phyloP scores from a whole-genome alignment of 2,888 invertebrate species.

The Calameuta idolon region DNA sequence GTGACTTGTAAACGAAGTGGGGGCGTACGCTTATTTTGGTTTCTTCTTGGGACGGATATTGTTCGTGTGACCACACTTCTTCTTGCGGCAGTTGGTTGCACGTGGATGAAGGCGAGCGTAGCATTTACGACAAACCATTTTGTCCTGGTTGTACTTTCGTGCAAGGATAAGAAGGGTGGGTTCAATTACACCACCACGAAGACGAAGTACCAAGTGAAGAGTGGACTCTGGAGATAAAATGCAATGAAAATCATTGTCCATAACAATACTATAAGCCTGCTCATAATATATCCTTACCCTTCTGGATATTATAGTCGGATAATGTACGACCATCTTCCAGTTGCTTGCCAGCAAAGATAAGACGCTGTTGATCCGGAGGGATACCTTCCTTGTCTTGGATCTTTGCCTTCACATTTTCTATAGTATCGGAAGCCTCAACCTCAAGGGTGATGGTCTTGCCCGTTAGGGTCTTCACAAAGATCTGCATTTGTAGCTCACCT shows the following conservation, averaged over 20 bases:
- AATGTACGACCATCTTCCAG: conserved; percentile 93
- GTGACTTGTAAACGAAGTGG: conserved; percentile 11
- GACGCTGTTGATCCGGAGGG: conserved; percentile 89
- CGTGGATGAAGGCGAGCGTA: conserved; percentile 99
- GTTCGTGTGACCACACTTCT: conserved; percentile 99
- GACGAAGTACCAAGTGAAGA: conserved; percentile 91
- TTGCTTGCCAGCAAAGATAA: conserved; percentile 95
- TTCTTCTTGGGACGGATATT: conserved; percentile 99
- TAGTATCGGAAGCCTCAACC: conserved; percentile 92
- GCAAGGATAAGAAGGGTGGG: conserved; percentile 96
- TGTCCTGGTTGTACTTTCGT: conserved; percentile 99
- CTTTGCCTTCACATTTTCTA: conserved; percentile 95
- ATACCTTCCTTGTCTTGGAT: conserved; percentile 94
- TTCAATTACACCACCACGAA: conserved; percentile 97
- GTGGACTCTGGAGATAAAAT: conserved; percentile 70
- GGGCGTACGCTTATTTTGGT: conserved; percentile 84
- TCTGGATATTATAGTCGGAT: conserved; percentile 94
- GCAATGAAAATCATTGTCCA: background rate
- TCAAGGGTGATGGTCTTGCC: conserved; percentile 94
- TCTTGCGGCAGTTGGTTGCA: conserved; percentile 99
- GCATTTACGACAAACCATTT: conserved; percentile 99
- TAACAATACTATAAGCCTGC: background rate
- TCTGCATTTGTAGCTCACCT: conserved; percentile 83
- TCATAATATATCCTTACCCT: conserved; percentile 62
- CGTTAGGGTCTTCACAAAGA: conserved; percentile 95